phyloP scores from a whole-genome alignment of 2,797 vertebrate genomes.

The Thripadectes ignobilis region DNA sequence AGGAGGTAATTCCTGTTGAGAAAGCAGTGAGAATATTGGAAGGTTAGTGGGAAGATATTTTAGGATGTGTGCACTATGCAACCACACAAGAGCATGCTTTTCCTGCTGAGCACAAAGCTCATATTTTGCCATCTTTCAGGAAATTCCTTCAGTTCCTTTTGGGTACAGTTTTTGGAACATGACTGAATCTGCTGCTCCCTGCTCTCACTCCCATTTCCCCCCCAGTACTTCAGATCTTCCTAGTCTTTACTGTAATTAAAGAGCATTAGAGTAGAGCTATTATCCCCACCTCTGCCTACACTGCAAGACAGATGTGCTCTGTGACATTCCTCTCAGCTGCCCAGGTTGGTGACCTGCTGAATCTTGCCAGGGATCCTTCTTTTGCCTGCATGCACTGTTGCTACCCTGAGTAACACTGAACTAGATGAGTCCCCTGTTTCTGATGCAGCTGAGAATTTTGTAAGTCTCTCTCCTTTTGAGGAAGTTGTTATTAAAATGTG shows the following conservation, averaged over 20 bases:
- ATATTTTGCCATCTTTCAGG: neutral
- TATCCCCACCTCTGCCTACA: neutral
- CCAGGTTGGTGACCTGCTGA: neutral
- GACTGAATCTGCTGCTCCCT: neutral
- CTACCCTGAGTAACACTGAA: neutral
- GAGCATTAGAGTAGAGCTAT: neutral
- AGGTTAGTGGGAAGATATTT: neutral
- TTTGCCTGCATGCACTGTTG: neutral
- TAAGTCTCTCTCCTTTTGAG: neutral
- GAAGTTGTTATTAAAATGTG: neutral
- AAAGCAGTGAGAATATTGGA: neutral
- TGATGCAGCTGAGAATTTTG: neutral
- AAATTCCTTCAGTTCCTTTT: neutral
- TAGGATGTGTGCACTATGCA: neutral
- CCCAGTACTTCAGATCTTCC: neutral
- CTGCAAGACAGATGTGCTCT: neutral
- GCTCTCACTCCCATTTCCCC: neutral
- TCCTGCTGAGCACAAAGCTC: neutral
- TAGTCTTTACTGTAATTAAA: neutral
- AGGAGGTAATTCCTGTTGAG: neutral
- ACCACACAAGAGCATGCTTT: neutral
- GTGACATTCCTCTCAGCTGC: neutral
- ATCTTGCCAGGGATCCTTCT: neutral
- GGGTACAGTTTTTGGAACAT: neutral
- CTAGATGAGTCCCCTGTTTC: neutral